These are phyloP conservation scores for Phymatocera aterrima DNA, from an alignment of 2,888 invertebrate genomes.

Conservation along the genomic window DNA sequence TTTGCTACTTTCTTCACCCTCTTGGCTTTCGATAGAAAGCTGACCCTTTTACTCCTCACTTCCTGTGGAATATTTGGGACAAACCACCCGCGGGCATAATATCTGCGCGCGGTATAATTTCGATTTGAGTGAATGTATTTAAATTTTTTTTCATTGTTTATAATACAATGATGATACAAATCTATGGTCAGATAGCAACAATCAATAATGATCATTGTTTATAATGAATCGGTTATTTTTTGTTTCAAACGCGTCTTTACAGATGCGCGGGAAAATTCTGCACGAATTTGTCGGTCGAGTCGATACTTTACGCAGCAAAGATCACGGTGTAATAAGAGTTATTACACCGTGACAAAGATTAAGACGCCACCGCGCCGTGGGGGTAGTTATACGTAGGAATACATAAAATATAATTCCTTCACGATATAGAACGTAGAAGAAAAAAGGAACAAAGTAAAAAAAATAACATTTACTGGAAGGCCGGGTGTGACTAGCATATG, in stretches of 20 bases:
- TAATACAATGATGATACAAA: neutral
- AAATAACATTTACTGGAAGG: conserved; percentile 35
- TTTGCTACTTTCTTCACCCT: neutral
- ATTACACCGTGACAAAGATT: too few relatives aligned
- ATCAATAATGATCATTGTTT: neutral
- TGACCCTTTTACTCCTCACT: conserved; percentile 52
- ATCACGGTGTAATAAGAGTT: too few relatives aligned
- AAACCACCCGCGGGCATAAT: neutral
- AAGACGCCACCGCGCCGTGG: too few relatives aligned
- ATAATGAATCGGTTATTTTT: neutral
- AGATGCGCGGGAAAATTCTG: conserved; percentile 22
- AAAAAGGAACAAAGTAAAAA: conserved; percentile 3
- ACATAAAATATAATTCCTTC: neutral
- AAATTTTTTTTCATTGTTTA: neutral
- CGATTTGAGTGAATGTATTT: neutral
- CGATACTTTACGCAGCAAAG: neutral
- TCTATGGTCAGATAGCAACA: neutral
- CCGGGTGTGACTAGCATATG: conserved; percentile 37
- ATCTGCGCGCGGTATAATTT: neutral
- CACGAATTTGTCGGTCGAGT: neutral
- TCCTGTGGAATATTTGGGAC: neutral
- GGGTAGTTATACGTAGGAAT: neutral
- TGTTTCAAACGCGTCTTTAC: neutral
- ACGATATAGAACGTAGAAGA: neutral
- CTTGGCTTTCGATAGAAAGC: conserved; percentile 56